Conservation (phyloP, 1,140 invertebrate species). For the Cylas formicarius region DNA sequence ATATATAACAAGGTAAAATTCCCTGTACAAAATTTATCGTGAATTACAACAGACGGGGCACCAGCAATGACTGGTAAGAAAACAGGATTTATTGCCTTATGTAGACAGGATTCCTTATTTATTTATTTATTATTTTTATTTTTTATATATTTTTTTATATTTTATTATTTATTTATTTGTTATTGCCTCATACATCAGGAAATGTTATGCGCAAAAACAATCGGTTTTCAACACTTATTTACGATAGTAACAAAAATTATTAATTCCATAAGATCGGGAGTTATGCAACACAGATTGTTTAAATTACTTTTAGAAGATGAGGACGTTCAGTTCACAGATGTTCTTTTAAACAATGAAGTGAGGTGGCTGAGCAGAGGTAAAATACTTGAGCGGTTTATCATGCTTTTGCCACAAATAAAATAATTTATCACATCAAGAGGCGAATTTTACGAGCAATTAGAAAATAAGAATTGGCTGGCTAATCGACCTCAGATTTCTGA, state of each 20-base stretch:
- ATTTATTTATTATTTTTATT: no score
- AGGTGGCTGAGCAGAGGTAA: constrained; percentile 21
- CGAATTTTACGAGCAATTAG: no score
- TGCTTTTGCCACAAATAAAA: constrained; percentile 16
- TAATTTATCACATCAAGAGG: constrained; percentile 20
- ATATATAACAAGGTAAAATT: constrained; percentile 11
- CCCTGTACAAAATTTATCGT: constrained; percentile 20
- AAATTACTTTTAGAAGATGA: constrained; percentile 22
- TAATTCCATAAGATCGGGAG: constrained; percentile 19
- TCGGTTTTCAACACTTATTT: constrained; percentile 18
- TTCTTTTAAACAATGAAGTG: constrained; percentile 19
- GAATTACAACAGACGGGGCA: constrained; percentile 17
- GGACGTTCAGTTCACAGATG: constrained; percentile 17
- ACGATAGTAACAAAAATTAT: constrained; percentile 19
- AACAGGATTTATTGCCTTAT: constrained; percentile 21
- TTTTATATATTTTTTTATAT: constrained; percentile 22
- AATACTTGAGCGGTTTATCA: constrained; percentile 20
- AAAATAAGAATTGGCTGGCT: no score
- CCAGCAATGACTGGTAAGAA: constrained; percentile 22
- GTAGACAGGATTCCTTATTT: constrained; percentile 18
- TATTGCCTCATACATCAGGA: constrained; percentile 24
- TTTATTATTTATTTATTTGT: constrained; percentile 21
- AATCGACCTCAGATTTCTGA: no score
- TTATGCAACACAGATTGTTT: constrained; percentile 21
- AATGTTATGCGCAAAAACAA: constrained; percentile 19